Conservation (phyloP, 2,888 invertebrate genomes). For the Physocephala rufipes region DNA sequence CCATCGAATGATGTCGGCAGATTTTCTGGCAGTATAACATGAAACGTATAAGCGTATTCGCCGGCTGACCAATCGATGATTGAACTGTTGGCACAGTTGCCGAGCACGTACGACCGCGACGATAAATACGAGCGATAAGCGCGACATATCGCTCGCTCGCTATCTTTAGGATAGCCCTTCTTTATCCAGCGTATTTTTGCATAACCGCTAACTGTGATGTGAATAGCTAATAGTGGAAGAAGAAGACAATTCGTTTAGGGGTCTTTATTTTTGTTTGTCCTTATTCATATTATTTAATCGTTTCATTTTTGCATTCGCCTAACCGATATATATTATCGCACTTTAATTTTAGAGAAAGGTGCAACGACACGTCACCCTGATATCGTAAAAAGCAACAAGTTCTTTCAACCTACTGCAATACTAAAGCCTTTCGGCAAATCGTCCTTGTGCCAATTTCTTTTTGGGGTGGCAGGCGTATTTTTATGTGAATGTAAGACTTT, state of each 20-base stretch:
- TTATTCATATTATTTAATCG: too few species aligned
- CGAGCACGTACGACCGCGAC: conserved; percentile 61
- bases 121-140: conserved; percentile 65
- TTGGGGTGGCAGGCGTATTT: neutral
- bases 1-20: conserved; percentile 85
- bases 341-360: too few species aligned
- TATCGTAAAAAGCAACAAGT: conserved; percentile 22
- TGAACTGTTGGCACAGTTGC: conserved; percentile 67
- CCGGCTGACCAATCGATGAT: conserved; percentile 76
- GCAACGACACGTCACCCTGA: neutral
- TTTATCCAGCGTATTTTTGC: conserved; percentile 66
- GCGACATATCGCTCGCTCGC: conserved; percentile 63
- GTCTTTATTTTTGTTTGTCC: too few species aligned
- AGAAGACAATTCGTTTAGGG: too few species aligned
- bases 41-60: conserved; percentile 78
- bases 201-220: conserved; percentile 64
- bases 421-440: neutral
- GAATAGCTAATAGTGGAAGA: too few species aligned
- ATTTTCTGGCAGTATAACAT: conserved; percentile 70
- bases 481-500: too few species aligned
- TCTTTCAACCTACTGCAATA: neutral
- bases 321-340: too few species aligned
- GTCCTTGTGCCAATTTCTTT: conserved; percentile 24
- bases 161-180: conserved; percentile 65
- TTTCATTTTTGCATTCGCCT: too few species aligned